Percentiles rank a stretch among this genome's conserved stretches.
phyloP scores from a whole-genome alignment of 2,888 invertebrate species.

The Timandra comae region DNA sequence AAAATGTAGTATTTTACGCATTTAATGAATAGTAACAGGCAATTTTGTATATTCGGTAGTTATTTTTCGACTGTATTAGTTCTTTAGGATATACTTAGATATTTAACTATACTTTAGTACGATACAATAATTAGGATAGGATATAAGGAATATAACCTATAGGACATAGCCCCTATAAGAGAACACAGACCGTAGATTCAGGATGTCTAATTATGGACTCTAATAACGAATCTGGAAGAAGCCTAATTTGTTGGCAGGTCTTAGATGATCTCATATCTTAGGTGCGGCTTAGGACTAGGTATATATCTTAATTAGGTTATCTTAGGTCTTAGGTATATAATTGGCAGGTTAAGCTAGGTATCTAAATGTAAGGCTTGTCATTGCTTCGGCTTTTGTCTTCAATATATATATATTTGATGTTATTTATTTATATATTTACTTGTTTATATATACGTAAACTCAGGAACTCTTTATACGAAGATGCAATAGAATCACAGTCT shows the following conservation, averaged over 20 bases:
- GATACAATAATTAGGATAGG: neutral
- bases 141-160: neutral
- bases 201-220: conserved; percentile 25
- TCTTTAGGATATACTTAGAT: no score
- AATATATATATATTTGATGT: no score
- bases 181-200: conserved; percentile 36
- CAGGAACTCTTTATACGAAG: no score
- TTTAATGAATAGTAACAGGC: neutral
- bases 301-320: neutral
- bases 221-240: conserved; percentile 34
- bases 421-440: no score
- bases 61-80: no score
- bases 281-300: conserved; percentile 18
- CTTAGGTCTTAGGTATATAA: neutral
- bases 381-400: neutral
- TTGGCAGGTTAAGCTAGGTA: neutral
- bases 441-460: no score
- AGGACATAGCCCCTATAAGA: conserved; percentile 19
- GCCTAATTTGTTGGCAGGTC: conserved; percentile 43
- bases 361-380: neutral
- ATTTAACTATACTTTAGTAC: no score
- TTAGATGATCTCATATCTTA: conserved; percentile 21
- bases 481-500: no score
- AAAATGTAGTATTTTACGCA: neutral
- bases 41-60: no score